These are phyloP conservation scores for Balanococcus diminutus DNA, from an alignment of 2,888 invertebrate genomes.

Conservation along the genomic window DNA sequence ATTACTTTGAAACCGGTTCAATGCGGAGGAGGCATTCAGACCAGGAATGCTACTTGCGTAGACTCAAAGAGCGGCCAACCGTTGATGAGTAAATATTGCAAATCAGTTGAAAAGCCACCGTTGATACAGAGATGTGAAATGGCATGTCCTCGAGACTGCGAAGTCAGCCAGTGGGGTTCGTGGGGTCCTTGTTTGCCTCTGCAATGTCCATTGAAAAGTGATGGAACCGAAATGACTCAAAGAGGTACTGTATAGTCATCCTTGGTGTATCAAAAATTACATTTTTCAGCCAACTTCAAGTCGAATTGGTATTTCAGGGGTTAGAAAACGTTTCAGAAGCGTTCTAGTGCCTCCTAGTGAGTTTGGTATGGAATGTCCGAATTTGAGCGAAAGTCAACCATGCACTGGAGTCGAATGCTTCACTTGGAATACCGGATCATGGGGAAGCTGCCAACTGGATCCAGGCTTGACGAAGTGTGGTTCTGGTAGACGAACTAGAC, in stretches of 20 bases:
- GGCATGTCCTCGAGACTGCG: constrained; percentile 69
- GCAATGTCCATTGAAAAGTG: constrained; percentile 56
- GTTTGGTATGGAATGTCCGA: constrained; percentile 62
- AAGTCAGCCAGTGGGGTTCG: constrained; percentile 68
- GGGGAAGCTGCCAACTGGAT: constrained; percentile 65
- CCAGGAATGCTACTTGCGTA: constrained; percentile 67
- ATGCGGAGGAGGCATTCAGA: constrained; percentile 69
- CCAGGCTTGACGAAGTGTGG: constrained; percentile 65
- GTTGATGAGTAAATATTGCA: constrained; percentile 64
- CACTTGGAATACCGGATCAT: constrained; percentile 65
- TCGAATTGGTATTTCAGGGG: constrained; percentile 58
- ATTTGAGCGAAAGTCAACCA: constrained; percentile 66
- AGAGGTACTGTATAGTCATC: neutral
- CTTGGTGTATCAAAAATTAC: too few relatives aligned
- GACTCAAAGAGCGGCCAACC: constrained; percentile 64
- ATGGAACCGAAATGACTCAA: constrained; percentile 48
- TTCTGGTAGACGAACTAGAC: constrained; percentile 67
- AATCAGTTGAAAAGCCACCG: constrained; percentile 65
- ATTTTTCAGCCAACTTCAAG: too few relatives aligned
- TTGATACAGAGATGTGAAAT: constrained; percentile 63
- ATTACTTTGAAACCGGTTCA: constrained; percentile 64
- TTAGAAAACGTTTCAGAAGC: constrained; percentile 60
- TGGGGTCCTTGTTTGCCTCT: constrained; percentile 69
- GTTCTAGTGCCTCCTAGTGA: constrained; percentile 61
- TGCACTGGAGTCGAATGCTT: constrained; percentile 66